Base-by-base conservation (phyloP, 1,140 invertebrate species). In the Papilio aristodemus region DNA sequence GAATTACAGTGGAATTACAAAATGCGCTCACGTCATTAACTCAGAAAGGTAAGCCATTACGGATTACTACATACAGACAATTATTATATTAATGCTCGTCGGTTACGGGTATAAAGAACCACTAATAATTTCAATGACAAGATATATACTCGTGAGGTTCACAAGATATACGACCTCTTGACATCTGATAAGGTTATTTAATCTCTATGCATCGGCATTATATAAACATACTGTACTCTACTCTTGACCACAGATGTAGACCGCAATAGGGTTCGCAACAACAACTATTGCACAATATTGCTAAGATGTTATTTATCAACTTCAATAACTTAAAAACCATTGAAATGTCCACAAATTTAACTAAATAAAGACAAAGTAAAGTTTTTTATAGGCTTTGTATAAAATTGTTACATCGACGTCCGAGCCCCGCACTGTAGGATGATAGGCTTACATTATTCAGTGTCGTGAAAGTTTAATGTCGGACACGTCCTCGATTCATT, bases 401-500 rank as follows among this genome's bases (percentile, higher is more conserved):
- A 22, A 54, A 54, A 54, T 13, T 25, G 8, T 54, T 11, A 22
- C 46, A 25, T 54, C 46, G 19, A 54, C 17, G 19, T 19, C 10
- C 4, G 10, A 25, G 27, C 6, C 2, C 2, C 2, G 27, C 19
- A 19, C 10, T 54, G 10, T 25, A 2, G 46, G 46, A 22, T 54
- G 46, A 22, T 54, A 25, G 19, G 7, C 46, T 54, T 54, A 9
- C 17, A 54, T 54, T 22, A 54, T 54, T 54, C 19, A 54, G 19
- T 22, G 46, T 3, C 11, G 8, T 54, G 46, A 54, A 54, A 54
- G 10, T 22, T 54, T 54, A 10, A 54, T 54, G 46, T 19, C 11
- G 46, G 46, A 4, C 46, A 54, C 46, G 46, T 54, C 3, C 46
- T 54, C 46, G 19, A 54, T 54, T 54, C 46, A 22, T 54, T 54